phyloP scores from a whole-genome alignment of 2,888 invertebrate genomes.

The Brachylomia viminalis region DNA sequence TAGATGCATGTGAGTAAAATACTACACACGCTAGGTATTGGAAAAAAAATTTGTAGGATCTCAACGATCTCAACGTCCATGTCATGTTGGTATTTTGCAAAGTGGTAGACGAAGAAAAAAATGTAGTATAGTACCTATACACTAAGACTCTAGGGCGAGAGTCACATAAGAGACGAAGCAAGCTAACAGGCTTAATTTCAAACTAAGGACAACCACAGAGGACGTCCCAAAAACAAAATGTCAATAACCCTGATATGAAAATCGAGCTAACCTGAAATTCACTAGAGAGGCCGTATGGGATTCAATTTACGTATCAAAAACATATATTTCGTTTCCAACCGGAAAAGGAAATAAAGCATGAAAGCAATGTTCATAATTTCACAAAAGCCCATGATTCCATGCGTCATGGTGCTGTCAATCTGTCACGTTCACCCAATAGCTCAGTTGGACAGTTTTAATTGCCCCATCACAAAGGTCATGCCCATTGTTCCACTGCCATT shows the following conservation, averaged over 20 bases:
- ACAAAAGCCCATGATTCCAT: slow-evolving; percentile 41
- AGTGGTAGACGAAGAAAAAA: slow-evolving; percentile 5
- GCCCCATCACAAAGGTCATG: slow-evolving; percentile 57
- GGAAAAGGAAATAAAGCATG: slow-evolving; percentile 29
- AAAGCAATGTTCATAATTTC: slow-evolving; percentile 41
- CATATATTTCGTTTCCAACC: slow-evolving; percentile 11
- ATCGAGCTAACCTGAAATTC: background rate
- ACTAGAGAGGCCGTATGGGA: background rate
- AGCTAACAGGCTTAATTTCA: no score
- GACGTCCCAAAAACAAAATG: background rate
- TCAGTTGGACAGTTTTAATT: slow-evolving; percentile 63
- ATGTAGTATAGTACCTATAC: background rate
- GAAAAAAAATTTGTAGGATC: background rate
- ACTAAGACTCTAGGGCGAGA: background rate
- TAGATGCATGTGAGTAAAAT: background rate
- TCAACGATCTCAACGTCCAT: background rate
- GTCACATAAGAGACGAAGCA: background rate
- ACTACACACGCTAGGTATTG: background rate
- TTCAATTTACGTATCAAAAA: slow-evolving; percentile 16
- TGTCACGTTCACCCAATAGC: slow-evolving; percentile 47
- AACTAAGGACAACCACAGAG: background rate
- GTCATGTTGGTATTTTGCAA: slow-evolving; percentile 21
- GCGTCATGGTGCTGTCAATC: slow-evolving; percentile 52
- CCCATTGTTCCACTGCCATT: slow-evolving; percentile 59
- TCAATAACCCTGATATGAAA: background rate